phyloP scores from a whole-genome alignment of 2,797 vertebrate genomes.

The Lindbergichthys nudifrons region DNA sequence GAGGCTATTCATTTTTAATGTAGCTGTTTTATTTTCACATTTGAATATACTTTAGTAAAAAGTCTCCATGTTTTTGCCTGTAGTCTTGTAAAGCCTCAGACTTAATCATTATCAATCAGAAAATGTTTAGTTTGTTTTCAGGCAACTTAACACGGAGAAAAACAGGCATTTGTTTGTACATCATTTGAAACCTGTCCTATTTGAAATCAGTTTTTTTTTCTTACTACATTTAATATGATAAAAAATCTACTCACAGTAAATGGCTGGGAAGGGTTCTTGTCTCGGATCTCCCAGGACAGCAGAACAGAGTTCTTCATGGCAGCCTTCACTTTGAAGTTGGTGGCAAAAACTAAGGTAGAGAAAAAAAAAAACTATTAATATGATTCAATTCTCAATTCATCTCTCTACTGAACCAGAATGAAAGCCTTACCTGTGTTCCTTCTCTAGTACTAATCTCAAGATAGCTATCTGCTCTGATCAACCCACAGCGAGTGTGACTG shows the following conservation, averaged over 20 bases:
- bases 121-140: slow-evolving; percentile 1
- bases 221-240: background rate
- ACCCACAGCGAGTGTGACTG: slow-evolving; percentile 52
- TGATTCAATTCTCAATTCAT: slow-evolving; percentile 1
- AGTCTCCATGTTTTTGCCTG: slow-evolving; percentile 4
- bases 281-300: slow-evolving; percentile 96
- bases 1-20: background rate
- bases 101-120: slow-evolving; percentile 8
- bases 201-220: background rate
- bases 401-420: slow-evolving; percentile 14
- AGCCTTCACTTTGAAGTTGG: slow-evolving; percentile 98
- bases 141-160: background rate
- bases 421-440: slow-evolving; percentile 70
- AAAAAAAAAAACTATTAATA: slow-evolving; percentile 41
- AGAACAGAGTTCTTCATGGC: slow-evolving; percentile 98
- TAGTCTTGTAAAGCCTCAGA: background rate
- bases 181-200: background rate
- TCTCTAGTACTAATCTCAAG: slow-evolving; percentile 55
- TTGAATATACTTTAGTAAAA: background rate
- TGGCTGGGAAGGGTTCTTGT: slow-evolving; percentile 93
- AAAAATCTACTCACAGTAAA: slow-evolving; percentile 90
- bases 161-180: background rate
- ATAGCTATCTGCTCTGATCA: slow-evolving; percentile 59
- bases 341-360: slow-evolving; percentile 95
- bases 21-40: slow-evolving; percentile 3